Base-by-base conservation (phyloP, 2,888 invertebrate species). In the Hemaris fuciformis region DNA sequence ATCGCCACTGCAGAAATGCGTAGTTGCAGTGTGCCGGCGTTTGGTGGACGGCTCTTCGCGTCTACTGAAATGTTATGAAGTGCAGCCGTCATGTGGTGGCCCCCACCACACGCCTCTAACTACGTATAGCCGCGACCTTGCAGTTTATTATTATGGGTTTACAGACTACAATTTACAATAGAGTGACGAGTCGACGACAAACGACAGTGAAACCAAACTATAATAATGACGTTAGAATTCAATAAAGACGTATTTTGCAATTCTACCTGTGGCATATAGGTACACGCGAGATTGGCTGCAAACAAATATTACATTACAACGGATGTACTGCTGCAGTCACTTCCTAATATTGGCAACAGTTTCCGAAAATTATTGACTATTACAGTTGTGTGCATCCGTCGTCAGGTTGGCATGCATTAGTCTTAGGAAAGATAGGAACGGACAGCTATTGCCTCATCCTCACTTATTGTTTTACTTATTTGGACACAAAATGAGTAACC, bases 71-170 rank as follows among this genome's bases (percentile, higher is more conserved):
- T 76, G 76, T 68, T 75, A 72, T 77, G 75, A 75, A 80, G 71
- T 86, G 85, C 87, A 86, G 75, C 57, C 65, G 73, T 80, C 77
- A 81, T 82, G 79, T 80, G 80, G 76, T 79, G 66, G 70, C 77
- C 86, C 88, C 89, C 89, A 82, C 91, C 80, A 80, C 76, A 70
- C 65, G 56, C 65, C 67, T 64, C 68, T 72, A 72, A 61, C 64
- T 67, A 65, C 69, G 70, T 69, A 65, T 66, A 69, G 67, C 75
- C 73, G 68, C 88, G 91, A 91, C 91, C 91, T 91, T 92, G 90
- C 85, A 81, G 86, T 84, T 86, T 85, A 89, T 91, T 90, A 90
- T 92, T 89, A 89, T 89, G 85, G 89, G 88, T 87, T 87, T 86
- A 88, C 88, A 85, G 85, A 85, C 86, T 77, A 85, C 88, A 87